A percentile compares a stretch with the other conserved stretches of the same genome.
Evolutionary conservation across 2,797 vertebrate genomes (phyloP).

Genomic region (Prionace glauca): DNA sequence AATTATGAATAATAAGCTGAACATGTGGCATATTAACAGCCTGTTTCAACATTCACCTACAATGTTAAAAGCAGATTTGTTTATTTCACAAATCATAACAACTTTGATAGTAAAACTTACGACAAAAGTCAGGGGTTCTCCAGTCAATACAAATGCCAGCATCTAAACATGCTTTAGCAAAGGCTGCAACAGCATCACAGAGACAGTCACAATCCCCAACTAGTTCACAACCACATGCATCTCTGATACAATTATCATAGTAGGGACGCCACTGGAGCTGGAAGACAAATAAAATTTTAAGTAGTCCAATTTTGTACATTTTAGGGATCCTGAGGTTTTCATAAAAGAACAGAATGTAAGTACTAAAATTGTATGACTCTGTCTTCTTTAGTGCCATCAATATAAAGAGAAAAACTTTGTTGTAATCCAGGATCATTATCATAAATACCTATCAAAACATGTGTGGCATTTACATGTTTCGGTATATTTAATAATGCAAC

Average conservation of each 20-base stretch:
- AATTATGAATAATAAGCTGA: neutral
- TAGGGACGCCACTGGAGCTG: slow-evolving; percentile 60
- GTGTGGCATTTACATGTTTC: too few relatives aligned
- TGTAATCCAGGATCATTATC: neutral
- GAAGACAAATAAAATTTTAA: neutral
- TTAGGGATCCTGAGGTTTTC: neutral
- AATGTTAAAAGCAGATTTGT: neutral
- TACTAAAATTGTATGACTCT: neutral
- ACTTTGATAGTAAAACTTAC: slow-evolving; percentile 52
- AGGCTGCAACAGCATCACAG: slow-evolving; percentile 60
- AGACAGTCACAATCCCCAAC: slow-evolving; percentile 66
- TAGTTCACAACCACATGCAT: slow-evolving; percentile 60
- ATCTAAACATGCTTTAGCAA: slow-evolving; percentile 62
- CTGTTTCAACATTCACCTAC: neutral
- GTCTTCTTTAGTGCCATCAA: neutral
- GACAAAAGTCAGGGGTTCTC: slow-evolving; percentile 65
- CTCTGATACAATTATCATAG: slow-evolving; percentile 61
- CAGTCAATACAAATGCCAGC: slow-evolving; percentile 66
- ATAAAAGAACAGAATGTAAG: neutral
- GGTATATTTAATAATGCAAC: neutral
- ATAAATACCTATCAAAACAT: neutral
- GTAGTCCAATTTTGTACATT: neutral
- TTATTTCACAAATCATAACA: neutral
- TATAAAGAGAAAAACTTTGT: neutral
- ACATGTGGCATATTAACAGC: neutral